Base-by-base conservation (phyloP, 2,888 invertebrate genomes). In the Drosophila koepferae region DNA sequence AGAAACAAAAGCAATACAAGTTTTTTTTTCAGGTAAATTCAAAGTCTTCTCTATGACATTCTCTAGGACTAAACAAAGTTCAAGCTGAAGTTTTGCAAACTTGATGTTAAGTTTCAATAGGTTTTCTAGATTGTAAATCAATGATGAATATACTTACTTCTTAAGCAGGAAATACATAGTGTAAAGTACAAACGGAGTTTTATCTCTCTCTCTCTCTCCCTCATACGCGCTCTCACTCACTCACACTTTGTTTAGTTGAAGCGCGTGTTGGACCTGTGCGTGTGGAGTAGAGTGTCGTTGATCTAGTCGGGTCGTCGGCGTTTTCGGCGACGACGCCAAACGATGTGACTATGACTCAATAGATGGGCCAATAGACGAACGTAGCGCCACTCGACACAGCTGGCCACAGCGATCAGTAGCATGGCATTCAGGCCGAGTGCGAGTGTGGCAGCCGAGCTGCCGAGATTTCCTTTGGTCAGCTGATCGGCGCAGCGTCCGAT, bases 401-500 rank as follows among this genome's bases (percentile, higher is more conserved):
- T 89, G 72, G 90, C 81, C 44, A 89, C 82, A 28, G 92, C 91
- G 55, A 92, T 91, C 28, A 92, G 82, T 5, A 92, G 80, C 74
- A 92, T 89, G 64, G 91, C 89, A 63, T 91, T 92, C 54, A 92
- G 72, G 62, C 91, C 90, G 5, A 92, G 70, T 18, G 92, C 90
- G 77, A 92, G 81, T 2, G 91, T 90, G n/a, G 91, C 87, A 20
- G 91, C 91, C 34, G 94, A 94, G 65, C 94, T 94, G 86, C 95
- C 96, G 64, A 95, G 93, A 93, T 96, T 95, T 77, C 95, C 95
- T 83, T 95, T 94, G 53, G 95, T 95, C 62, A 95, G 94, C 88
- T 95, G 95, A 82, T 96, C 96, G 84, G 95, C 95, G 89, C 96
- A 96, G 74, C 95, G 94, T 10, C 95, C 95, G 73, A 96, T 95